phyloP scores from a whole-genome alignment of 2,888 invertebrate species.

The Sialis lutaria region DNA sequence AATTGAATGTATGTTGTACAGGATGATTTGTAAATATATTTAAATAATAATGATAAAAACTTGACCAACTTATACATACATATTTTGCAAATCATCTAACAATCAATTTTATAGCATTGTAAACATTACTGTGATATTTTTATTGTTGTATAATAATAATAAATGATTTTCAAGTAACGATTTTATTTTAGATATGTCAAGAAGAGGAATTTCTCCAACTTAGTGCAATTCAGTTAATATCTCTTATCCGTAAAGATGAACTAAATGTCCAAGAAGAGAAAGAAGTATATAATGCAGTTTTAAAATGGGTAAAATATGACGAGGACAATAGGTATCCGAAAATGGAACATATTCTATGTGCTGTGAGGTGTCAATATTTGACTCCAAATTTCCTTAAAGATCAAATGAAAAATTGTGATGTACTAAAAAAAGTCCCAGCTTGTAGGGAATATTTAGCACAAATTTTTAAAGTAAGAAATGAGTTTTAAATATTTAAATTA shows the following conservation, averaged over 20 bases:
- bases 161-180: too few species aligned
- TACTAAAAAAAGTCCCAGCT: constrained; percentile 72
- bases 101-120: too few species aligned
- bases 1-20: too few species aligned
- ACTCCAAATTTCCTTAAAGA: constrained; percentile 81
- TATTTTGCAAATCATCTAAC: too few species aligned
- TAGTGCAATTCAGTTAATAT: constrained; percentile 61
- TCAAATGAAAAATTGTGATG: constrained; percentile 79
- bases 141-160: too few species aligned
- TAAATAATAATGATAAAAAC: too few species aligned
- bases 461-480: constrained; percentile 51
- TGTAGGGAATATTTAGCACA: constrained; percentile 79
- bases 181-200: constrained; percentile 52
- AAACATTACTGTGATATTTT: too few species aligned
- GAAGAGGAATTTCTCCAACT: constrained; percentile 85
- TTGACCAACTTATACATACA: too few species aligned
- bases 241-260: constrained; percentile 74
- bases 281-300: constrained; percentile 80
- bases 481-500: background rate
- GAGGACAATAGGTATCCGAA: constrained; percentile 67
- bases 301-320: constrained; percentile 83
- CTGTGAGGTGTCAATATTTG: constrained; percentile 81
- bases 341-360: constrained; percentile 74
- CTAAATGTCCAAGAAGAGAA: constrained; percentile 81
- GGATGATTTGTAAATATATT: too few species aligned